Evolutionary conservation across 2,797 vertebrate genomes (phyloP).

Genomic region (Molossus alvarezi): DNA sequence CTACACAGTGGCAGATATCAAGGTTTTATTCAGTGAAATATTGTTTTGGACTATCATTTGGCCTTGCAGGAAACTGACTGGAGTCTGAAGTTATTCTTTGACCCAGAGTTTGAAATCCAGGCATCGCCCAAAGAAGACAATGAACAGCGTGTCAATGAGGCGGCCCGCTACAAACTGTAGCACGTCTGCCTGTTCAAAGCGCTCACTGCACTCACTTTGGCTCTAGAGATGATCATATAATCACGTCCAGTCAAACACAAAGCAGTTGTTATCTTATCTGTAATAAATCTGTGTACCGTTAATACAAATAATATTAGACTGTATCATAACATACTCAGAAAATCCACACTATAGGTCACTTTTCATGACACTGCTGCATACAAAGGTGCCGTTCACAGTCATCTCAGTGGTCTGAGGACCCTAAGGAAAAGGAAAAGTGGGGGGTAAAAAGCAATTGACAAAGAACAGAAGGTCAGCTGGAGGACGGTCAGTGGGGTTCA

Average conservation of each 20-base stretch:
- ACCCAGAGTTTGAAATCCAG: constrained; percentile 50
- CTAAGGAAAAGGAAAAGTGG: neutral
- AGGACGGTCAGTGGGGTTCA: neutral
- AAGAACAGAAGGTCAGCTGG: neutral
- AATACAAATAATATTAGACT: neutral
- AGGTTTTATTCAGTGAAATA: constrained; percentile 11
- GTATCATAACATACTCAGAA: constrained; percentile 11
- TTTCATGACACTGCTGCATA: neutral
- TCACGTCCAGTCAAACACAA: neutral
- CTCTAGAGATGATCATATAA: constrained; percentile 35
- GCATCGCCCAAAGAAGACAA: neutral
- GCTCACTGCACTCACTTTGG: neutral
- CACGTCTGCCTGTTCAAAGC: neutral
- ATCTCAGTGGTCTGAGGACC: constrained; percentile 31
- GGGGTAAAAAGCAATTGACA: neutral
- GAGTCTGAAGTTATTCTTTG: constrained; percentile 30
- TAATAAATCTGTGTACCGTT: neutral
- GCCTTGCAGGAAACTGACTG: constrained; percentile 47
- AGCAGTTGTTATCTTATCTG: constrained; percentile 33
- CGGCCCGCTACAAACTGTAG: neutral
- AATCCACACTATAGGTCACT: neutral
- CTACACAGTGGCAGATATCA: constrained; percentile 58
- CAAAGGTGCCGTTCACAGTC: neutral
- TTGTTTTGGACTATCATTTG: constrained; percentile 68
- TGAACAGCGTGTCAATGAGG: neutral